These are phyloP conservation scores for Ichneumoninae sp. DNA, from an alignment of 2,888 invertebrate genomes.

Conservation along the genomic window DNA sequence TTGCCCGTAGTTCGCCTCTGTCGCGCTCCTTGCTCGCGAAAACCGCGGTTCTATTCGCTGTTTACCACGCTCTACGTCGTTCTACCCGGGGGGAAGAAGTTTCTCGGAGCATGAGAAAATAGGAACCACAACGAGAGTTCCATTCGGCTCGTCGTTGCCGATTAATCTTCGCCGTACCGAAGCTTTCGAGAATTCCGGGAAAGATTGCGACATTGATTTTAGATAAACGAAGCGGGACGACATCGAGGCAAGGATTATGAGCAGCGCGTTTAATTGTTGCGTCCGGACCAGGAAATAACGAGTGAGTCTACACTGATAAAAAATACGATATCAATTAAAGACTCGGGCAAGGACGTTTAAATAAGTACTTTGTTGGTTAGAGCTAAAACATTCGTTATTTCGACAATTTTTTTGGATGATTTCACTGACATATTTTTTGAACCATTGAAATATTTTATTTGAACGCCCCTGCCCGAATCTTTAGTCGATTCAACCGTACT, in stretches of 20 bases:
- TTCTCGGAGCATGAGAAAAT: neutral
- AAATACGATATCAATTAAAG: no score
- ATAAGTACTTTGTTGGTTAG: no score
- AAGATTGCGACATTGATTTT: neutral
- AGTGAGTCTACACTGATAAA: no score
- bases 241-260: neutral
- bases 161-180: neutral
- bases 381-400: no score
- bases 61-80: neutral
- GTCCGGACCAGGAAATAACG: neutral
- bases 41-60: conserved; percentile 14
- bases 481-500: no score
- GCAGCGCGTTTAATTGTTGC: neutral
- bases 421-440: no score
- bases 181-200: neutral
- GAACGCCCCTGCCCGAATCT: no score
- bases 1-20: neutral
- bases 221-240: conserved; percentile 4
- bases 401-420: no score
- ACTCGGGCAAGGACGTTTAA: no score
- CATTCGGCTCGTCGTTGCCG: neutral
- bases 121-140: neutral
- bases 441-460: no score
- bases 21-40: conserved; percentile 6
- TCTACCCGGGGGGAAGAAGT: neutral